Conservation (phyloP, 2,113 vertebrate genomes). For the Procavia capensis region DNA sequence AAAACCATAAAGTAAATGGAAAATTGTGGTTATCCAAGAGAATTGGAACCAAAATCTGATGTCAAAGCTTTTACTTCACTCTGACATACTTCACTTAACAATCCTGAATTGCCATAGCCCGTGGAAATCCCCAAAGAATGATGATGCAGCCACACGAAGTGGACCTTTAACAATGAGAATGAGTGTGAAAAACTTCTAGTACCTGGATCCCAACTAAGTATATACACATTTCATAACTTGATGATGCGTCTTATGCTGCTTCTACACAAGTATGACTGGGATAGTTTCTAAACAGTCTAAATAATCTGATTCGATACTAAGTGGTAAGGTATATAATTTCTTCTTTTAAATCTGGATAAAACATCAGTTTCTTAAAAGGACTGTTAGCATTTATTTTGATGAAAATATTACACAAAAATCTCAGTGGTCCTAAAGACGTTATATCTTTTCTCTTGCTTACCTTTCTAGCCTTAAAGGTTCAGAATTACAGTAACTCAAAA, state of each 20-base stretch:
- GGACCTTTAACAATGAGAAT: background rate
- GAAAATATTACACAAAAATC: background rate
- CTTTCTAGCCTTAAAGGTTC: background rate
- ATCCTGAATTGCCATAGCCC: background rate
- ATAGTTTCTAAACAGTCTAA: background rate
- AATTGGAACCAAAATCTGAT: background rate
- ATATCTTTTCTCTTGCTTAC: background rate
- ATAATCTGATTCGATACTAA: background rate
- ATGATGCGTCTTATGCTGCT: background rate
- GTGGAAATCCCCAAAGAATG: background rate
- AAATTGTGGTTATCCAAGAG: rapidly evolving
- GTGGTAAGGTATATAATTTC: background rate
- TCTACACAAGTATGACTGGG: background rate
- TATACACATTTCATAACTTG: background rate
- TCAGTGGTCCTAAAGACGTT: background rate
- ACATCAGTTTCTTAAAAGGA: background rate
- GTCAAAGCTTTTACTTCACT: background rate
- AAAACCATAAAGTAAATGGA: background rate
- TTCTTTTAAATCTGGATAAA: background rate
- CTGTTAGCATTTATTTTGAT: slow-evolving; percentile 39
- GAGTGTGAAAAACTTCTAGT: background rate
- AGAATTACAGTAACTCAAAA: slow-evolving; percentile 21
- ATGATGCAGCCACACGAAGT: rapidly evolving
- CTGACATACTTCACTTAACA: background rate
- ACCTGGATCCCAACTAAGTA: background rate